Evolutionary conservation across 2,888 invertebrate species (phyloP), one percentile per base, ranked within the genome.

Genomic region (Ichneumon xanthorius): DNA sequence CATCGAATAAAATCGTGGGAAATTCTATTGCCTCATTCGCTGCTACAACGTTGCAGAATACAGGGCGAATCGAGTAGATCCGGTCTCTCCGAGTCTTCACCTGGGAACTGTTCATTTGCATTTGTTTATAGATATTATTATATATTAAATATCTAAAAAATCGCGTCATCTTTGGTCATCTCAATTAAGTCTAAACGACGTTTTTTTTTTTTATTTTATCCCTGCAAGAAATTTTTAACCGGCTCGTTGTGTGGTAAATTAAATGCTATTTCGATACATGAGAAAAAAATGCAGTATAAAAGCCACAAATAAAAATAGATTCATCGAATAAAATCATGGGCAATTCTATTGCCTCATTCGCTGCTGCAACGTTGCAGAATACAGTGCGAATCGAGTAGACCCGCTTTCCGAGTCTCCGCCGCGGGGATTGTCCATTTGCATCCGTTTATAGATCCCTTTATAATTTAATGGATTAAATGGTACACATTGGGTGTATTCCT

Each of bases 381-480:
- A 1, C 30, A 30, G n/a, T 63, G 30, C 2, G 33, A 45, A 11
- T 63, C 61, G 61, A 33, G 16, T 61, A n/a, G 61, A 6, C 33
- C 30, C 61, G 61, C 61, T 30, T n/a, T 30, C 16, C 33, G n/a
- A n/a, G 61, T 30, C 14, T 63, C n/a, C 16, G 30, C 61, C 16
- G 14, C 30, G 26, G 16, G 16, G 2, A 63, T 63, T 33, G 30
- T 72, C 26, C 30, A 80, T 80, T 80, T 65, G 53, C 80, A 72
- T 63, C 61, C 33, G 30, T 63, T 33, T 63, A 30, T 72, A 67
- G 72, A 80, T 80, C 53, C 72, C 19, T 73, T 68, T 55, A 72
- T 75, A 67, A 73, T 80, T 80, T 58, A 80, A 75, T 80, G 73
- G 80, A 67, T 80, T 80, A 67, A 67, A 48, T 40, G 19, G 48